Conservation (phyloP, 2,113 vertebrate species). For the Caranx ignobilis region DNA sequence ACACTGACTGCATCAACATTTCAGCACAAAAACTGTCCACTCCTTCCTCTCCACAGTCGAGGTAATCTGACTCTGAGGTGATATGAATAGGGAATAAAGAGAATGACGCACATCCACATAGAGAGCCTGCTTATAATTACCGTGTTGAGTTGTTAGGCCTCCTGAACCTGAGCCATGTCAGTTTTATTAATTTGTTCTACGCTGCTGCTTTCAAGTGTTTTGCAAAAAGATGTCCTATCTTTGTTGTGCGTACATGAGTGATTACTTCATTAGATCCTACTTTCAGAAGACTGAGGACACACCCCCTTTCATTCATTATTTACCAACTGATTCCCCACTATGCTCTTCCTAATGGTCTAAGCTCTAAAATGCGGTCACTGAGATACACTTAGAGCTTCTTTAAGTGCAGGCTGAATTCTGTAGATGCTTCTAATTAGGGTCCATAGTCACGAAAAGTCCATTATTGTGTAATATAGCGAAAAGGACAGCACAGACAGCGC, state of each 20-base stretch:
- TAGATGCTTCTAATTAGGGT: neutral
- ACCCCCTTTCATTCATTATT: conserved; percentile 46
- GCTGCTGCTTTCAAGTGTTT: conserved; percentile 2
- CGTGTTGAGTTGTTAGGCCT: neutral
- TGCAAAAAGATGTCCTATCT: neutral
- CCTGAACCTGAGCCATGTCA: conserved; percentile 8
- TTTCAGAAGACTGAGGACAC: conserved; percentile 15
- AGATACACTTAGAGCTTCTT: conserved; percentile 41
- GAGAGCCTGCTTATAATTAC: conserved; percentile 24
- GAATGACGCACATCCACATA: conserved; percentile 20
- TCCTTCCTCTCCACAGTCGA: neutral
- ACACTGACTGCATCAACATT: neutral
- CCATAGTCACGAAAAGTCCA: conserved; percentile 17
- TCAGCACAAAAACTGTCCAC: neutral
- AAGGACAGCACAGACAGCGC: neutral
- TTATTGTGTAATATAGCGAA: neutral
- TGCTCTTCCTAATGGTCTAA: conserved; percentile 1
- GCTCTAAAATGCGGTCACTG: conserved; percentile 8
- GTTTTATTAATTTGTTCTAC: conserved; percentile 29
- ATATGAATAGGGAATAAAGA: conserved; percentile 10
- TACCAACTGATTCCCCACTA: conserved; percentile 12
- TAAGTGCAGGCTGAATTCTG: conserved; percentile 14
- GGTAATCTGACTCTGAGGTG: neutral
- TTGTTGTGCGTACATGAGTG: neutral
- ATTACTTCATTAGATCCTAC: conserved; percentile 32